Evolutionary conservation across 2,113 vertebrate species (phyloP).

Genomic region (Echinops telfairi): DNA sequence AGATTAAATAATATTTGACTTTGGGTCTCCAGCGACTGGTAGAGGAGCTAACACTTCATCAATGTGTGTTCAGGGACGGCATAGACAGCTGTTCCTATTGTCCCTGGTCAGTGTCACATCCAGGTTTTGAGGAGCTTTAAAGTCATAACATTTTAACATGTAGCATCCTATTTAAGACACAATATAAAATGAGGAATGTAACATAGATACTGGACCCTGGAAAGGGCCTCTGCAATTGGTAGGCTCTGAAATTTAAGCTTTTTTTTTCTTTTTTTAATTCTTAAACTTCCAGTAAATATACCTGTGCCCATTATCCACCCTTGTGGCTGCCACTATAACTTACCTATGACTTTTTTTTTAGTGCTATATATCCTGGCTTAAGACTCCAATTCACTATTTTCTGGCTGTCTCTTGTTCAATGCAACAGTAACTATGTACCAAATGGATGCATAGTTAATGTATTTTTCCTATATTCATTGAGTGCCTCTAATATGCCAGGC

Average conservation of each 20-base stretch:
- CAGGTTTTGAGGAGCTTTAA: not conserved
- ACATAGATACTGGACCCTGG: not conserved
- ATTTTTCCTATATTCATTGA: constrained; percentile 7
- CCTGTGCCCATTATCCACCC: not conserved
- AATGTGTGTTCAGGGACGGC: not conserved
- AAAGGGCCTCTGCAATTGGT: not conserved
- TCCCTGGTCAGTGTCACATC: not conserved
- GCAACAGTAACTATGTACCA: constrained; percentile 15
- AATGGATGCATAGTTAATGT: not conserved
- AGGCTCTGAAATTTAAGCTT: not conserved
- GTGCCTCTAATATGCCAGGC: not conserved
- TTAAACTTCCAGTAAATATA: not conserved
- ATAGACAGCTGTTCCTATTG: not conserved
- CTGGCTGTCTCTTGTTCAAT: not conserved
- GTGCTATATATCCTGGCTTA: not conserved
- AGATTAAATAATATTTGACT: not conserved
- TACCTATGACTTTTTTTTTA: not conserved
- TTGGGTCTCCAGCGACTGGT: not conserved
- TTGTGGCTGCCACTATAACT: not conserved
- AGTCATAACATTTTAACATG: not conserved
- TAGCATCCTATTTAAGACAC: constrained; percentile 5
- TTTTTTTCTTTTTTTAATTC: no score
- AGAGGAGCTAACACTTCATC: not conserved
- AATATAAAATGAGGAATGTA: constrained; percentile 24
- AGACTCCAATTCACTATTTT: not conserved